A percentile compares a stretch with the other conserved stretches of the same genome.
These are phyloP conservation scores for Micropoecilia bifurca DNA, from an alignment of 2,797 vertebrate species.

Conservation along the genomic window DNA sequence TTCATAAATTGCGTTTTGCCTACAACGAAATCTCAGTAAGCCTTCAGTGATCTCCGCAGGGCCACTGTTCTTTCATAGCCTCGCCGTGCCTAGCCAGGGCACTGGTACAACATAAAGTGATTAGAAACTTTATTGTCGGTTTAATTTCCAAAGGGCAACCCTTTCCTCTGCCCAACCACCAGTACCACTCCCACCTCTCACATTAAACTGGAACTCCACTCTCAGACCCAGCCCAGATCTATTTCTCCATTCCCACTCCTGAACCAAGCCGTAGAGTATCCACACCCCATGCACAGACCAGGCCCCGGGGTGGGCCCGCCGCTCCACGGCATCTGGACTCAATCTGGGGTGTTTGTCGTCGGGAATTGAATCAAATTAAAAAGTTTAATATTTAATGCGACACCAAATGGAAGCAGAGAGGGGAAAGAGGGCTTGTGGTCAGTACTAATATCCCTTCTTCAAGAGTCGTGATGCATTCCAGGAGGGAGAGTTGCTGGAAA, in stretches of 20 bases:
- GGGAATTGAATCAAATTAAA: slow-evolving; percentile 83
- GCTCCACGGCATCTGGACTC: slow-evolving; percentile 73
- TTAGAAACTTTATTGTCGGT: slow-evolving; percentile 3
- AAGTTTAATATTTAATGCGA: slow-evolving; percentile 81
- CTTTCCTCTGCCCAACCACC: slow-evolving; percentile 5
- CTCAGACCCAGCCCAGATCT: slow-evolving; percentile 46
- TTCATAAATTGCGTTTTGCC: not conserved
- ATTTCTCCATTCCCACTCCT: slow-evolving; percentile 51
- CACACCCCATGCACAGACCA: slow-evolving; percentile 44
- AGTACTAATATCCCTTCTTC: slow-evolving; percentile 72
- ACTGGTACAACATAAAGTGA: slow-evolving; percentile 1
- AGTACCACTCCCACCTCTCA: slow-evolving; percentile 31
- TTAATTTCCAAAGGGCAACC: slow-evolving; percentile 33
- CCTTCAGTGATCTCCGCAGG: not conserved
- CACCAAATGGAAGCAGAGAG: slow-evolving; percentile 77
- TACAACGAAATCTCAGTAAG: not conserved
- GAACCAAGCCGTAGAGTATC: slow-evolving; percentile 42
- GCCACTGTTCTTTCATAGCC: not conserved
- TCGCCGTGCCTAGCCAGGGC: not conserved
- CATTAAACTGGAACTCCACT: slow-evolving; percentile 40
- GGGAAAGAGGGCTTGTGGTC: slow-evolving; percentile 75
- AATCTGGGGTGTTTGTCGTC: slow-evolving; percentile 77
- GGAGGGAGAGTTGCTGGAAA: slow-evolving; percentile 65
- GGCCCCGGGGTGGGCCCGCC: slow-evolving; percentile 52
- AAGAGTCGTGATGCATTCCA: slow-evolving; percentile 69